A percentile compares a stretch with the other conserved stretches of the same genome.
Conservation (phyloP, 2,888 invertebrate species). For the Alentia gelatinosa region DNA sequence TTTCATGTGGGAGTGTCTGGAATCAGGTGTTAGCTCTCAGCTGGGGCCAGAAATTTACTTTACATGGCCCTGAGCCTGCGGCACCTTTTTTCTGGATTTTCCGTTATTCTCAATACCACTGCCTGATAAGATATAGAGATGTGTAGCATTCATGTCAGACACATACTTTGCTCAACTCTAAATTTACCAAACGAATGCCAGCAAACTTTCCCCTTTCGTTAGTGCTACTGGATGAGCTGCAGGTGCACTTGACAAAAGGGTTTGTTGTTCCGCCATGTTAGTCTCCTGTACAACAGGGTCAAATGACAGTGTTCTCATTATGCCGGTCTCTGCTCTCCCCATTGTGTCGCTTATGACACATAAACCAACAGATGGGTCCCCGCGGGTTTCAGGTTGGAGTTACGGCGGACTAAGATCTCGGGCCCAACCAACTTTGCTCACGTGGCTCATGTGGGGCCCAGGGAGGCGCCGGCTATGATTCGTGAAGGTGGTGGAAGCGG, state of each 20-base stretch:
- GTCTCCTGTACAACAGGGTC: background rate
- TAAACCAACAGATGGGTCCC: conserved; percentile 50
- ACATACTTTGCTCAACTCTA: background rate
- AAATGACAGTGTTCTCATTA: background rate
- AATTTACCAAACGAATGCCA: background rate
- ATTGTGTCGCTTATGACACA: background rate
- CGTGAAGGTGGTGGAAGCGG: too few species aligned
- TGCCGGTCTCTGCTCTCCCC: conserved; percentile 39
- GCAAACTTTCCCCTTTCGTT: background rate
- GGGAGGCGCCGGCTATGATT: conserved; percentile 57
- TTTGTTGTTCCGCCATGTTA: background rate
- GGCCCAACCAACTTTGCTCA: conserved; percentile 99
- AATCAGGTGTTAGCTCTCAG: too few species aligned
- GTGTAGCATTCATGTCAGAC: background rate
- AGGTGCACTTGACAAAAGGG: background rate
- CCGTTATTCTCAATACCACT: too few species aligned
- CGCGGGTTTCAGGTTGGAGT: conserved; percentile 48
- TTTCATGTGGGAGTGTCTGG: too few species aligned
- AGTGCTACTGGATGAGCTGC: background rate
- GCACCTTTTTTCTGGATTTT: too few species aligned
- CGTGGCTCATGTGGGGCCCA: conserved; percentile 98
- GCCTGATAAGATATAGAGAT: too few species aligned
- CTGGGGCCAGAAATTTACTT: too few species aligned
- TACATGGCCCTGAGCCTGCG: too few species aligned
- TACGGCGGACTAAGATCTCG: conserved; percentile 85